Base-by-base conservation (phyloP, 2,888 invertebrate genomes). In the Acanthococcus lagerstroemiae region DNA sequence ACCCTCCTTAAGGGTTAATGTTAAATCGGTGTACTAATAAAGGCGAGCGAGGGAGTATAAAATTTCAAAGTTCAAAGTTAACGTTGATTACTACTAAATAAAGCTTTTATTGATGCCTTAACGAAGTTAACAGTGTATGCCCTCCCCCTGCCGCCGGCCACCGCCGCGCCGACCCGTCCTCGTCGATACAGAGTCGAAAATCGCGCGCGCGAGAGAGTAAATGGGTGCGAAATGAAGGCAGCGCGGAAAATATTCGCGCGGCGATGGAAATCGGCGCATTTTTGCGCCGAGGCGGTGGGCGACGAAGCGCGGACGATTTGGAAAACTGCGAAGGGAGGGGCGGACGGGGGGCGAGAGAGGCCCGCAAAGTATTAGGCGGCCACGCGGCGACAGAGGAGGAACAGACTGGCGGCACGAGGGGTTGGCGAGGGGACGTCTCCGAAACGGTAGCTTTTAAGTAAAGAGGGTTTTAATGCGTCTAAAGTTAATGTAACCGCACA, bases 391-490 rank as follows among this genome's bases (percentile, higher is more conserved):
- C 19, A 26, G 17, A 6, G 6, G 48, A 21, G 12, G 22, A 21
- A n/a, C 21, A 25, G 60, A 48, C 45, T 24, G 52, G 48, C 48
- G 45, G 46, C 24, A n/a, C n/a, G n/a, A n/a, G n/a, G n/a, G n/a
- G n/a, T n/a, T n/a, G n/a, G n/a, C n/a, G n/a, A n/a, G n/a, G n/a
- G n/a, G n/a, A n/a, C n/a, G n/a, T n/a, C n/a, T n/a, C n/a, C n/a
- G n/a, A n/a, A n/a, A n/a, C 46, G 60, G 46, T 60, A 48, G 65
- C 65, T 65, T 65, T 65, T 65, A 65, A 65, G 65, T 65, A 65
- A 65, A 65, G 65, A 65, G 65, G 65, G 65, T 55, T 65, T 55
- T 65, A 65, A 65, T 65, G 65, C 65, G 55, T 65, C 55, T 55
- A 46, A 65, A 65, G 65, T 65, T 65, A 65, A 65, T 65, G 65